These are phyloP conservation scores for Ictalurus furcatus DNA, from an alignment of 2,113 vertebrate genomes.

Conservation along the genomic window DNA sequence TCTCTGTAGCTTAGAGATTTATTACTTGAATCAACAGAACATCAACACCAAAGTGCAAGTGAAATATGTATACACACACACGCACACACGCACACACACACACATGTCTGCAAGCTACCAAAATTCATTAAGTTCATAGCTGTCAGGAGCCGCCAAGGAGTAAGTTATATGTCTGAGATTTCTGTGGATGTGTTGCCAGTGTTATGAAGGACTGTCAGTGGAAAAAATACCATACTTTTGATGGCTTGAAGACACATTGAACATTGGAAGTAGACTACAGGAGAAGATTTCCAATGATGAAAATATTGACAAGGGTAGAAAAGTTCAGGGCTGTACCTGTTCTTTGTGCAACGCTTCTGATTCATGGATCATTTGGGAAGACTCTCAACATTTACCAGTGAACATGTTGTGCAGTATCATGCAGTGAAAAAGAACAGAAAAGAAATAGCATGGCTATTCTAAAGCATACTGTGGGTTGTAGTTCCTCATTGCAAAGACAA, in stretches of 20 bases:
- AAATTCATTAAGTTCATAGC: slow-evolving; percentile 30
- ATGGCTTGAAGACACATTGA: slow-evolving; percentile 14
- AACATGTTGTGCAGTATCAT: background rate
- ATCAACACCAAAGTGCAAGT: slow-evolving; percentile 20
- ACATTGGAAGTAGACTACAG: slow-evolving; percentile 17
- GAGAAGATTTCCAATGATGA: slow-evolving; percentile 4
- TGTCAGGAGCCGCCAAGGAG: background rate
- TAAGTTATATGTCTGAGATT: slow-evolving; percentile 18
- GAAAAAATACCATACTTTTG: background rate
- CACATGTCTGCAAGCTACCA: background rate
- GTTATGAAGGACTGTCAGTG: background rate
- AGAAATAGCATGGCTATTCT: background rate
- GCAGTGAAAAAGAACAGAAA: background rate
- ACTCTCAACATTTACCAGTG: background rate
- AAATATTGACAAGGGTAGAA: slow-evolving; percentile 21
- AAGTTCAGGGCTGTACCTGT: background rate
- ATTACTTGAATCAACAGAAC: slow-evolving; percentile 43
- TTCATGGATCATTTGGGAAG: slow-evolving; percentile 1
- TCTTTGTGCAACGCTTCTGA: background rate
- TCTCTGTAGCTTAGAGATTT: slow-evolving; percentile 12
- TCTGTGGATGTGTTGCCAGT: background rate
- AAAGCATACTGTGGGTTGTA: background rate
- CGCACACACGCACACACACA: background rate
- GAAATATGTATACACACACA: background rate
- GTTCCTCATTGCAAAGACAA: background rate